phyloP scores from a whole-genome alignment of 1,140 invertebrate species.

The Listronotus oregonensis region DNA sequence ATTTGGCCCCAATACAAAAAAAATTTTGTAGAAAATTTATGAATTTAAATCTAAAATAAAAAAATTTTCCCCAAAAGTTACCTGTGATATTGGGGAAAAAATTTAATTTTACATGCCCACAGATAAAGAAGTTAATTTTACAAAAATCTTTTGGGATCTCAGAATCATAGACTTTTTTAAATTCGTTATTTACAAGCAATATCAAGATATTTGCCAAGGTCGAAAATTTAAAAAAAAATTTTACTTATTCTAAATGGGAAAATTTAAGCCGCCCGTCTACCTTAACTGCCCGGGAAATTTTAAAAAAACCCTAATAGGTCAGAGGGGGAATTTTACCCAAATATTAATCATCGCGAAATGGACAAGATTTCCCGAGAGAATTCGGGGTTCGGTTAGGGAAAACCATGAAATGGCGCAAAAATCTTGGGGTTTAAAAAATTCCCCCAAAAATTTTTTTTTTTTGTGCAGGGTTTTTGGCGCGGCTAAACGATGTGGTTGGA shows the following conservation, averaged over 20 bases:
- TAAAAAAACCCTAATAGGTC: constrained; percentile 38
- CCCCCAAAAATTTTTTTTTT: constrained; percentile 24
- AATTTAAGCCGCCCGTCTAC: constrained; percentile 29
- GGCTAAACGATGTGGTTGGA: constrained; percentile 1
- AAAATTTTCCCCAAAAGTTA: too few species aligned
- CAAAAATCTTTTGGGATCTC: too few species aligned
- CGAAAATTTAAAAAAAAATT: constrained; percentile 25
- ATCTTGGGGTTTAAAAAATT: constrained; percentile 27
- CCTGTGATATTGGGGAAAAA: too few species aligned
- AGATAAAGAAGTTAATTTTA: too few species aligned
- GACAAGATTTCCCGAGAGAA: constrained; percentile 32
- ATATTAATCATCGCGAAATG: constrained; percentile 36
- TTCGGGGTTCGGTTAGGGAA: constrained; percentile 8
- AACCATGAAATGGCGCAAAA: constrained; percentile 24
- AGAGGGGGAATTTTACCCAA: constrained; percentile 34
- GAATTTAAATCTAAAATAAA: too few species aligned
- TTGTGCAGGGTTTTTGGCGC: constrained; percentile 5
- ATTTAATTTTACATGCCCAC: too few species aligned
- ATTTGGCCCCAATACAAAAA: too few species aligned
- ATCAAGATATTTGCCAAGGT: background rate
- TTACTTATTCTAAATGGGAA: constrained; percentile 19
- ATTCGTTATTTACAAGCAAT: background rate
- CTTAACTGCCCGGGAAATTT: constrained; percentile 27
- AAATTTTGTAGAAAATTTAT: too few species aligned
- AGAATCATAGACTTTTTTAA: too few species aligned